These are phyloP conservation scores for Tolypeutes matacus DNA, from an alignment of 2,797 vertebrate genomes.

Conservation along the genomic window DNA sequence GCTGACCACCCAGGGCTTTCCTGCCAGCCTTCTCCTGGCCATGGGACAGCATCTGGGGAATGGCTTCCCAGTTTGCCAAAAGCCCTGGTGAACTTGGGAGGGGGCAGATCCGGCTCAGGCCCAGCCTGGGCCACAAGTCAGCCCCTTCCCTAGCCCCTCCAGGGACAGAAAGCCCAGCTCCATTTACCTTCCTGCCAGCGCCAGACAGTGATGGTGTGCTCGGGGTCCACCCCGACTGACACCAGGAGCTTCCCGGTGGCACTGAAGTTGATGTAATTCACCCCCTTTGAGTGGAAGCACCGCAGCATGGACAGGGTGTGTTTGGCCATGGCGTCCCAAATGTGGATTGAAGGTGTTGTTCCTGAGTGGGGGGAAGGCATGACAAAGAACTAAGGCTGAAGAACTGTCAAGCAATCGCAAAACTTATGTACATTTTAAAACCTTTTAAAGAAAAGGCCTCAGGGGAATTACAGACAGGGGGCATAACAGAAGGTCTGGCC, in stretches of 20 bases:
- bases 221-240: slow-evolving; percentile 96
- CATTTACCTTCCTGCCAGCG: slow-evolving; percentile 97
- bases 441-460: background rate
- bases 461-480: background rate
- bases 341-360: slow-evolving; percentile 94
- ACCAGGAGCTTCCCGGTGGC: slow-evolving; percentile 97
- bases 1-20: too few relatives aligned
- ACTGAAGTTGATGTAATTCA: slow-evolving; percentile 96
- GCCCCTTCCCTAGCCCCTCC: too few relatives aligned
- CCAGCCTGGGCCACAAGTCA: background rate
- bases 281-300: slow-evolving; percentile 95
- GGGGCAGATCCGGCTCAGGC: background rate
- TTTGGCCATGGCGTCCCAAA: slow-evolving; percentile 97
- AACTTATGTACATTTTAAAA: accelerated
- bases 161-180: accelerated
- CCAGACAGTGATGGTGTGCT: slow-evolving; percentile 97
- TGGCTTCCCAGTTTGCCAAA: background rate
- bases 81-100: background rate
- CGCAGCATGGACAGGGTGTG: slow-evolving; percentile 97
- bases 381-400: background rate
- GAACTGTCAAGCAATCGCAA: accelerated
- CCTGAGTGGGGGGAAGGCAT: slow-evolving; percentile 85
- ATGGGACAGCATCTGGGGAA: background rate
- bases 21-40: background rate
- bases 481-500: slow-evolving; percentile 4